Evolutionary conservation across 2,888 invertebrate genomes (phyloP), one percentile per base, ranked within the genome.

Genomic region (Philonicus albiceps): DNA sequence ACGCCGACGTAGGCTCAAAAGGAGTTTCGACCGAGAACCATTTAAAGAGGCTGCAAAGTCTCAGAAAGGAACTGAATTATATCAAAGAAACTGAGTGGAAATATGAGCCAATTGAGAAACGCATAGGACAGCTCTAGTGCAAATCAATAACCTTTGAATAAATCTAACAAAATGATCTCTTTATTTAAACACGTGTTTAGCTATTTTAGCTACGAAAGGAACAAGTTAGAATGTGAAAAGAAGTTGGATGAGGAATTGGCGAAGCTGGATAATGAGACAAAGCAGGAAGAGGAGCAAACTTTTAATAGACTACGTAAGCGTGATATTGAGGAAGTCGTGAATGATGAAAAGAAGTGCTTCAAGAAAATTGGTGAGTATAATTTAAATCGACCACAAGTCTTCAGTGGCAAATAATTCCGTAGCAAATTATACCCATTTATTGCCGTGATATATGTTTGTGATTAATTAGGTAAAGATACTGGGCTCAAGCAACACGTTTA

Each of bases 11-110:
- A 37, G 90, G 90, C 0, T 89, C 90, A 19, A 94, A 94, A 89
- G 93, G 92, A 89, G 93, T 94, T 0, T 93, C 94, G 31, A 94
- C 94, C 64, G 96, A 96, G 90, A 93, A 95, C 87, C 96, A 96
- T 89, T 93, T 95, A 87, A 95, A 95, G 90, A 93, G 96, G 88
- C 93, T 97, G 86, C 95, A 95, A 91, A 92, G 93, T 53, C 91
- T 97, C 55, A 93, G 96, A 87, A 96, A 96, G 91, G 96, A 96
- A 92, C 92, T 96, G 86, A 96, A 96, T 89, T 95, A 95, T 90
- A 92, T 97, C n/a, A 96, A 95, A 90, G 94, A 95, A 85, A 96
- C 96, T 0, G 96, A 96, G 90, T 97, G 97, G 97, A 95, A 95
- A 91, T 96, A 95, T 93, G 95, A 96, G 84, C 92, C 94, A 64